These are phyloP conservation scores for Drosophila yooni DNA, from an alignment of 2,888 invertebrate species.

Conservation along the genomic window DNA sequence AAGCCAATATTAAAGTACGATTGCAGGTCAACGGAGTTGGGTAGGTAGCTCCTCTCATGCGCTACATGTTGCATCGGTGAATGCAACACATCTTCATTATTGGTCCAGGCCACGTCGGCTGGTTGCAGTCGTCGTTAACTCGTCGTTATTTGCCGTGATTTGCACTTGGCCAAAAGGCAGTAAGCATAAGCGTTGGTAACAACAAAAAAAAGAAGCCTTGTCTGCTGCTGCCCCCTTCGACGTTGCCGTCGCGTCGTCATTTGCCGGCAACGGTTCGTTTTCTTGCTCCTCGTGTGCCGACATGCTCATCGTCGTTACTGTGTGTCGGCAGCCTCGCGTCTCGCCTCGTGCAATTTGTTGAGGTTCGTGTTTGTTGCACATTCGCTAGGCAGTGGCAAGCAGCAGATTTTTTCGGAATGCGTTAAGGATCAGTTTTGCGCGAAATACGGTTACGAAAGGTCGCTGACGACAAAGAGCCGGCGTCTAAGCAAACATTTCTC, in stretches of 20 bases:
- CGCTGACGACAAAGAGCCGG: slow-evolving; percentile 74
- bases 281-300: slow-evolving; percentile 52
- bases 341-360: slow-evolving; percentile 72
- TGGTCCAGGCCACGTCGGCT: slow-evolving; percentile 53
- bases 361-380: slow-evolving; percentile 79
- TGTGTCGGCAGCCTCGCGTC: slow-evolving; percentile 48
- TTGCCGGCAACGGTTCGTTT: slow-evolving; percentile 63
- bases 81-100: slow-evolving; percentile 58
- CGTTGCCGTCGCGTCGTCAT: slow-evolving; percentile 47
- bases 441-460: slow-evolving; percentile 85
- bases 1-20: neutral
- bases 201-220: slow-evolving; percentile 12
- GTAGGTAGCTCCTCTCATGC: neutral
- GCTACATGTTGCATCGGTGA: slow-evolving; percentile 44
- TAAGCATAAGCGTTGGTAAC: slow-evolving; percentile 49
- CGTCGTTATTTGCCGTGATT: slow-evolving; percentile 62
- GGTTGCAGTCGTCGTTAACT: slow-evolving; percentile 50
- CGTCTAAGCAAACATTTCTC: slow-evolving; percentile 63
- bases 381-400: slow-evolving; percentile 69
- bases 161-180: slow-evolving; percentile 57
- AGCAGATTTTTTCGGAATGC: slow-evolving; percentile 82
- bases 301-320: slow-evolving; percentile 39
- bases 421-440: slow-evolving; percentile 85
- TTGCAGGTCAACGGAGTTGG: neutral
- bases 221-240: slow-evolving; percentile 40